Evolutionary conservation across 2,797 vertebrate genomes (phyloP).

Genomic region (Parotocinclus haroldoi): DNA sequence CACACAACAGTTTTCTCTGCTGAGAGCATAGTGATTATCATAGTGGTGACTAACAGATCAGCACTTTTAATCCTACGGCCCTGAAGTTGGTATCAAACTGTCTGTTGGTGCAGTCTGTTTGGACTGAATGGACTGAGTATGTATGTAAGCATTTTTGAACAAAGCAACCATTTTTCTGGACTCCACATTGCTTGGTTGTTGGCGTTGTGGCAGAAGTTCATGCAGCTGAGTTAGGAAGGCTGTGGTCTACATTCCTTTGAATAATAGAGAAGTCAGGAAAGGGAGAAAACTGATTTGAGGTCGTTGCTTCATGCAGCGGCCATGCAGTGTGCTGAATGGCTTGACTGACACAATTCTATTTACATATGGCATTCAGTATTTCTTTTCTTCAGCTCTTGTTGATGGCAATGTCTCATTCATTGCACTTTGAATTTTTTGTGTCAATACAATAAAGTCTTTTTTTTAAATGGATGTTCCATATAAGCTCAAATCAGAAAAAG

Average conservation of each 20-base stretch:
- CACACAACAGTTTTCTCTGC: too few species aligned
- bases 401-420: neutral
- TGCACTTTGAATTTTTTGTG: too few species aligned
- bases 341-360: constrained; percentile 29
- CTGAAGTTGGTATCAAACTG: neutral
- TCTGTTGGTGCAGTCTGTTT: constrained; percentile 22
- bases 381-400: constrained; percentile 8
- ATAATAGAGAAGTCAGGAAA: constrained; percentile 19
- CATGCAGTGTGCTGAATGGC: constrained; percentile 20
- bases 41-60: neutral
- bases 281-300: constrained; percentile 8
- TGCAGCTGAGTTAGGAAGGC: constrained; percentile 4
- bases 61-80: neutral
- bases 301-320: constrained; percentile 17
- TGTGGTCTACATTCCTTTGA: constrained; percentile 36
- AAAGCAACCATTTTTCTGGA: constrained; percentile 28
- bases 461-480: too few species aligned
- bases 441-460: too few species aligned
- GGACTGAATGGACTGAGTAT: constrained; percentile 21
- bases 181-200: neutral
- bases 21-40: too few species aligned
- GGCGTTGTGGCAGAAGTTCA: constrained; percentile 21
- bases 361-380: constrained; percentile 18
- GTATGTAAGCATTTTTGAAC: constrained; percentile 23
- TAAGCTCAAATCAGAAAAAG: too few species aligned